A percentile compares a stretch with the other conserved stretches of the same genome.
Conservation (phyloP, 2,113 vertebrate genomes). For the Gasterosteus aculeatus region DNA sequence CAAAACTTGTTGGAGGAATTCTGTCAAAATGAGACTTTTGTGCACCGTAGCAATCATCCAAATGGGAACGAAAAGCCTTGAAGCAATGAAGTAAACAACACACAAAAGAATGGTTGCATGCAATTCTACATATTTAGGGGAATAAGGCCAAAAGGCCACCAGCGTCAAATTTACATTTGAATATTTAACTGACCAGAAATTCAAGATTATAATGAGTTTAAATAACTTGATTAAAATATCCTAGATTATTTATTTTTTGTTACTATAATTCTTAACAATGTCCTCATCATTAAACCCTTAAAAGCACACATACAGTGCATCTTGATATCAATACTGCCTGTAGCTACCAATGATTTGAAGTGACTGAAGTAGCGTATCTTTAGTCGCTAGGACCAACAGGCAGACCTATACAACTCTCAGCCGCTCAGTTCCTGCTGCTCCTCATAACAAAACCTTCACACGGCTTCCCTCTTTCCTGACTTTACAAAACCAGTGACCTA, state of each 20-base stretch:
- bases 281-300: background rate
- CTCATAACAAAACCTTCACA: constrained; percentile 46
- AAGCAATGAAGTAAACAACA: constrained; percentile 53
- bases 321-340: background rate
- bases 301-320: constrained; percentile 2
- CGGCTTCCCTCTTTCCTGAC: constrained; percentile 52
- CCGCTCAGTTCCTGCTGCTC: constrained; percentile 29
- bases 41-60: constrained; percentile 43
- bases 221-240: constrained; percentile 8
- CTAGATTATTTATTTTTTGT: background rate
- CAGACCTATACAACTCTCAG: constrained; percentile 20
- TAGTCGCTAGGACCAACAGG: constrained; percentile 19
- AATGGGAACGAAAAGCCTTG: constrained; percentile 54
- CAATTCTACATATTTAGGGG: constrained; percentile 23
- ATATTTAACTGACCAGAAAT: background rate
- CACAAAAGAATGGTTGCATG: constrained; percentile 24
- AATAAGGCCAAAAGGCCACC: constrained; percentile 19
- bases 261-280: background rate
- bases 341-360: background rate
- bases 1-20: constrained; percentile 39
- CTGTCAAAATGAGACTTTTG: constrained; percentile 26
- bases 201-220: constrained; percentile 17
- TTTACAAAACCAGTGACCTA: constrained; percentile 66
- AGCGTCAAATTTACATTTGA: constrained; percentile 12
- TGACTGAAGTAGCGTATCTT: background rate